These are phyloP conservation scores for Ambastaia sidthimunki DNA, from an alignment of 2,797 vertebrate genomes.

Conservation along the genomic window DNA sequence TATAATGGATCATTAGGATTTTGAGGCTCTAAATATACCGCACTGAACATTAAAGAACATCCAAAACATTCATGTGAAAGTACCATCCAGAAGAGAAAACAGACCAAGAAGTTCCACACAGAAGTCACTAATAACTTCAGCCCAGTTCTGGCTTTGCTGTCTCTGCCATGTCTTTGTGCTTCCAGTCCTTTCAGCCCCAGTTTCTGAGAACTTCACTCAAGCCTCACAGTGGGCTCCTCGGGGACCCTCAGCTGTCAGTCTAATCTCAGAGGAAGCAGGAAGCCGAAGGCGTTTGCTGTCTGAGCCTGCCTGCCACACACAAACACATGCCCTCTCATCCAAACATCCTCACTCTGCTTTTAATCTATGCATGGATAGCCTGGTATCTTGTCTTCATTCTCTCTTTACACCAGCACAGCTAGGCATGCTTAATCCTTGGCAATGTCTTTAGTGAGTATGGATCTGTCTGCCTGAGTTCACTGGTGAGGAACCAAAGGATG, in stretches of 20 bases:
- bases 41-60: neutral
- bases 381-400: constrained; percentile 38
- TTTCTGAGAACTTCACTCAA: constrained; percentile 52
- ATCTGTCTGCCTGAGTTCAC: neutral
- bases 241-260: constrained; percentile 63
- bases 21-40: neutral
- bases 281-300: constrained; percentile 57
- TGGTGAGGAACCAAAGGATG: neutral
- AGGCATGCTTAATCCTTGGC: constrained; percentile 26
- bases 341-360: constrained; percentile 41
- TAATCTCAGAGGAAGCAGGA: constrained; percentile 53
- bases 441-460: constrained; percentile 3
- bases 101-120: constrained; percentile 11
- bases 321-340: constrained; percentile 34
- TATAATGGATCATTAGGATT: neutral
- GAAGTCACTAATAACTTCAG: constrained; percentile 31
- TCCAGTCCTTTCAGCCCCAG: constrained; percentile 49
- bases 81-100: constrained; percentile 5
- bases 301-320: constrained; percentile 52
- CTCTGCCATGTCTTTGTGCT: constrained; percentile 51
- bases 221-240: constrained; percentile 51
- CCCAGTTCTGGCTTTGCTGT: constrained; percentile 10
- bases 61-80: neutral
- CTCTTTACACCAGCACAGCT: constrained; percentile 19
- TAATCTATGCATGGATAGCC: constrained; percentile 42